Conservation (phyloP, 2,797 vertebrate species). For the Lepilemur ruficaudatus region DNA sequence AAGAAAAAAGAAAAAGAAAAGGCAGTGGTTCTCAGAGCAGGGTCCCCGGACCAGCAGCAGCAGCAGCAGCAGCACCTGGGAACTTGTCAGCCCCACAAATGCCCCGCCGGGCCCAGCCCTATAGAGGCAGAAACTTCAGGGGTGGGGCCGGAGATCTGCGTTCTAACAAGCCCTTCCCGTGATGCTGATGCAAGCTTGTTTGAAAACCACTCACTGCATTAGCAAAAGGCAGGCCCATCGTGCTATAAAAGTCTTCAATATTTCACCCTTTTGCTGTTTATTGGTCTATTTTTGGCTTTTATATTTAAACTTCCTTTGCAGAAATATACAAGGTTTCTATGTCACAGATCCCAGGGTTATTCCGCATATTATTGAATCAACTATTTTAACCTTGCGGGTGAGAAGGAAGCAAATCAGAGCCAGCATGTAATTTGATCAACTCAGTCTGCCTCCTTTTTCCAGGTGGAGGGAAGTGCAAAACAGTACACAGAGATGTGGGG, state of each 20-base stretch:
- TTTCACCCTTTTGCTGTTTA: conserved; percentile 2
- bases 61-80: neutral
- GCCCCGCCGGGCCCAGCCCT: neutral
- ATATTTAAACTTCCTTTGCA: conserved; percentile 4
- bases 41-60: neutral
- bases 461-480: neutral
- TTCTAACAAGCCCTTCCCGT: neutral
- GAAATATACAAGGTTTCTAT: neutral
- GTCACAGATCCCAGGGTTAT: neutral
- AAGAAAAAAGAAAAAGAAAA: neutral
- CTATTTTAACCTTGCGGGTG: neutral
- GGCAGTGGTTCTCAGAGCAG: neutral
- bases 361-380: neutral
- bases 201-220: neutral
- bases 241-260: neutral
- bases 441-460: neutral
- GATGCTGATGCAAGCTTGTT: too few species aligned
- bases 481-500: neutral
- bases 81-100: neutral
- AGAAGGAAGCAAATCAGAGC: neutral
- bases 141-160: neutral
- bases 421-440: neutral
- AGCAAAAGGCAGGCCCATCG: neutral
- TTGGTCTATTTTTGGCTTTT: neutral
- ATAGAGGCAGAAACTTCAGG: neutral